phyloP scores from a whole-genome alignment of 2,888 invertebrate species.

The Timema podura region DNA sequence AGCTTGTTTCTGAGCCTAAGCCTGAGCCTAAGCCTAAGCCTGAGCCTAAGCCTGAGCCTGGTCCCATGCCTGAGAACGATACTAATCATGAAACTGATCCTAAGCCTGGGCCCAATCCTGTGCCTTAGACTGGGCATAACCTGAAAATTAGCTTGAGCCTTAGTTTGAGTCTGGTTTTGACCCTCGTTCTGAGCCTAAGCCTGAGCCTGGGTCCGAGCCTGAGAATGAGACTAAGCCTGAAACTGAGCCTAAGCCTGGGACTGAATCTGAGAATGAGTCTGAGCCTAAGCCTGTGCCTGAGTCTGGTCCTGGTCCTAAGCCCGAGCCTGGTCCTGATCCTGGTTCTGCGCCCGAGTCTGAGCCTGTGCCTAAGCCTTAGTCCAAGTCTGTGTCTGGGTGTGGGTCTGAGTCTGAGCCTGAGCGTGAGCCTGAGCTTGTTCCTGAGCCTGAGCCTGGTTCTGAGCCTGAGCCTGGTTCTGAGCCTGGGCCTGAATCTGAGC shows the following conservation, averaged over 20 bases:
- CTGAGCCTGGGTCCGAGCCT: too few relatives aligned
- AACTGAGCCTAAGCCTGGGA: slow-evolving; percentile 28
- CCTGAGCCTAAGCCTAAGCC: background rate
- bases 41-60: background rate
- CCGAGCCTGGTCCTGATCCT: slow-evolving; percentile 8
- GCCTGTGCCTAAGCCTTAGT: background rate
- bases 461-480: background rate
- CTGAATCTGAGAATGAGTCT: slow-evolving; percentile 34
- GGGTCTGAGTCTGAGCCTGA: background rate
- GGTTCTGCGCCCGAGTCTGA: background rate
- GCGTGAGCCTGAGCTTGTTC: too few relatives aligned
- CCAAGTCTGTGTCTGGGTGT: too few relatives aligned
- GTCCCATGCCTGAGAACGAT: background rate
- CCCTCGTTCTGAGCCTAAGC: background rate
- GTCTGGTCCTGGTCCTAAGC: slow-evolving; percentile 29
- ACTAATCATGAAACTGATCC: background rate
- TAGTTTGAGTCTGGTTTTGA: background rate
- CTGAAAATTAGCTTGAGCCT: too few relatives aligned
- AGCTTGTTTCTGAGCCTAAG: too few relatives aligned
- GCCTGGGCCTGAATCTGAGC: background rate
- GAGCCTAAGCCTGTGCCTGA: slow-evolving; percentile 33
- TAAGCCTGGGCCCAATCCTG: background rate
- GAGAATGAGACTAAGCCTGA: too few relatives aligned
- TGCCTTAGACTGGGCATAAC: slow-evolving; percentile 2
- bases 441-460: background rate